phyloP scores from a whole-genome alignment of 2,797 vertebrate genomes.

The Hybognathus amarus region DNA sequence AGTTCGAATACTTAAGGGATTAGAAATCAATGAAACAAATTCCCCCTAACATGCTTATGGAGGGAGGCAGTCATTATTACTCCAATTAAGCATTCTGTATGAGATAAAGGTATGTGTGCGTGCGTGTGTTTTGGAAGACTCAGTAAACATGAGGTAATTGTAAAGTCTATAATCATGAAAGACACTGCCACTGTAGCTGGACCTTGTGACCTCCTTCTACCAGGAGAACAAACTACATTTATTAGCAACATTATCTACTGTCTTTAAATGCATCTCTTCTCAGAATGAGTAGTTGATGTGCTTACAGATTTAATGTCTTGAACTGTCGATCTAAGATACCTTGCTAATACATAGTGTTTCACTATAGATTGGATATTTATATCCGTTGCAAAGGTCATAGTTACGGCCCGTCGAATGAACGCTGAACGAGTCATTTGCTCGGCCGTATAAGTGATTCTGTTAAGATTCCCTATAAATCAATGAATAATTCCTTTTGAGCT shows the following conservation, averaged over 20 bases:
- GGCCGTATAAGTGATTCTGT: no score
- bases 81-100: conserved; percentile 15
- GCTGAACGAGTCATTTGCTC: no score
- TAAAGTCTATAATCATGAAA: background rate
- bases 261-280: conserved; percentile 3
- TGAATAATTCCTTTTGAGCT: no score
- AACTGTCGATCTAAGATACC: no score
- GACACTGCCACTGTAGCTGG: background rate
- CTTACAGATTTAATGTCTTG: no score
- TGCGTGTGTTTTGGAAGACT: background rate
- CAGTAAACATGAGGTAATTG: background rate
- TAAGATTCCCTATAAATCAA: no score
- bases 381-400: no score
- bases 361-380: no score
- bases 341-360: no score
- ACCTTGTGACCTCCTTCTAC: background rate
- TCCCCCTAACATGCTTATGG: background rate
- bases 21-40: conserved; percentile 19
- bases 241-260: background rate
- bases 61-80: conserved; percentile 17
- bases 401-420: no score
- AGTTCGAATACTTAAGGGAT: conserved; percentile 16
- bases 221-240: background rate
- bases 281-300: no score
- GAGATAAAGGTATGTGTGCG: background rate